Conservation (phyloP, 2,888 invertebrate genomes). For the Thalpophila matura region DNA sequence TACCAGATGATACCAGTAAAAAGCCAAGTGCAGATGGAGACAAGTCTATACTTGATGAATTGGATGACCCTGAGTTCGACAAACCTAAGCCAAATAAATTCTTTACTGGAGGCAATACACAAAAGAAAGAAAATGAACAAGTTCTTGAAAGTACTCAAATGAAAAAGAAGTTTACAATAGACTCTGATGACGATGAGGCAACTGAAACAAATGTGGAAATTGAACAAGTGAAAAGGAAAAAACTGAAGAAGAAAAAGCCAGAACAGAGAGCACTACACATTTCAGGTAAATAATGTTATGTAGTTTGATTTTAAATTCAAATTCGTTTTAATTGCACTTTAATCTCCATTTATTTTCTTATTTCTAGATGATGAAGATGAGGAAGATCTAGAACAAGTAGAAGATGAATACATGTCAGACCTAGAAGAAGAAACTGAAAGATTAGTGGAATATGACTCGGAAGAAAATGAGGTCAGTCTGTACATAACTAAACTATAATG, state of each 20-base stretch:
- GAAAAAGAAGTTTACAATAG: conserved; percentile 83
- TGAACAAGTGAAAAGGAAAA: conserved; percentile 74
- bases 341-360: background rate
- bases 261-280: conserved; percentile 83
- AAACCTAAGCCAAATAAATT: conserved; percentile 77
- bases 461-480: conserved; percentile 93
- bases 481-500: too few species aligned
- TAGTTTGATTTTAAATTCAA: background rate
- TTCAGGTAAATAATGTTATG: conserved; percentile 75
- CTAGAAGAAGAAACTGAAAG: conserved; percentile 77
- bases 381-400: conserved; percentile 76
- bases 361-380: conserved; percentile 74
- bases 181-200: conserved; percentile 81
- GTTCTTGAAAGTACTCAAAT: conserved; percentile 57
- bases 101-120: conserved; percentile 66
- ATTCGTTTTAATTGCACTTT: background rate
- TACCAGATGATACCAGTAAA: conserved; percentile 18
- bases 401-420: conserved; percentile 76
- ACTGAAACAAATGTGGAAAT: conserved; percentile 58
- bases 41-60: conserved; percentile 82
- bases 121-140: conserved; percentile 54
- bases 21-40: conserved; percentile 45
- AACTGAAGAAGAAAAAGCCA: conserved; percentile 77
- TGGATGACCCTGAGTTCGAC: conserved; percentile 79
- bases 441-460: conserved; percentile 94